Evolutionary conservation across 1,140 invertebrate genomes (phyloP).

Genomic region (Octopus sinensis): DNA sequence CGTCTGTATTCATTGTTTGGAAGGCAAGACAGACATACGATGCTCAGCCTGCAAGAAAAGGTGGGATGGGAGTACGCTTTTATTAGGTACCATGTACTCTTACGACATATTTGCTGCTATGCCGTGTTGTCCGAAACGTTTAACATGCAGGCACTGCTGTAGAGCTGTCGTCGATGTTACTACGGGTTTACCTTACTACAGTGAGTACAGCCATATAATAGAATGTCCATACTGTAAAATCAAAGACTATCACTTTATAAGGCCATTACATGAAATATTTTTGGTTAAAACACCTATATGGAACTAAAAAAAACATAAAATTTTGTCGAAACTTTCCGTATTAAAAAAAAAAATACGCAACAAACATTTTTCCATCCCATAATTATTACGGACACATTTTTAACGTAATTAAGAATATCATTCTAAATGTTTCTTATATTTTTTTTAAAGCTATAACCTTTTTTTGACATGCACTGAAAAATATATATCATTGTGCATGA

Average conservation of each 20-base stretch:
- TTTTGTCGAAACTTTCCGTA: conserved; percentile 11
- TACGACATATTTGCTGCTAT: conserved; percentile 96
- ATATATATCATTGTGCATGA: no score
- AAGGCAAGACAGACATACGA: conserved; percentile 75
- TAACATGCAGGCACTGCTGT: conserved; percentile 64
- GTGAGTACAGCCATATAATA: conserved; percentile 88
- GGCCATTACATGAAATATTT: conserved; percentile 64
- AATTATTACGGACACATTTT: no score
- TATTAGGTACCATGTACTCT: conserved; percentile 94
- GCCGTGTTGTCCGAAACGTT: conserved; percentile 87
- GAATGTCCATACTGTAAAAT: conserved; percentile 86
- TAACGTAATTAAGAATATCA: no score
- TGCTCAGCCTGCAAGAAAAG: conserved; percentile 79
- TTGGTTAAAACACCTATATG: conserved; percentile 48
- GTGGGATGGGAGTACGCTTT: conserved; percentile 89
- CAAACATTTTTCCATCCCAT: not conserved
- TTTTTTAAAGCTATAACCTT: no score
- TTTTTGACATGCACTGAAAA: no score
- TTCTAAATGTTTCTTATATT: no score
- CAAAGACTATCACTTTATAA: conserved; percentile 90
- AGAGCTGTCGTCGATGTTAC: conserved; percentile 49
- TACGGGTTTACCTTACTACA: conserved; percentile 78
- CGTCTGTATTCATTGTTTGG: conserved; percentile 87
- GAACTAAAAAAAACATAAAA: conserved; percentile 27
- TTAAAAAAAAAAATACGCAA: not conserved